phyloP scores from a whole-genome alignment of 2,113 vertebrate genomes.

The Otocyon megalotis region DNA sequence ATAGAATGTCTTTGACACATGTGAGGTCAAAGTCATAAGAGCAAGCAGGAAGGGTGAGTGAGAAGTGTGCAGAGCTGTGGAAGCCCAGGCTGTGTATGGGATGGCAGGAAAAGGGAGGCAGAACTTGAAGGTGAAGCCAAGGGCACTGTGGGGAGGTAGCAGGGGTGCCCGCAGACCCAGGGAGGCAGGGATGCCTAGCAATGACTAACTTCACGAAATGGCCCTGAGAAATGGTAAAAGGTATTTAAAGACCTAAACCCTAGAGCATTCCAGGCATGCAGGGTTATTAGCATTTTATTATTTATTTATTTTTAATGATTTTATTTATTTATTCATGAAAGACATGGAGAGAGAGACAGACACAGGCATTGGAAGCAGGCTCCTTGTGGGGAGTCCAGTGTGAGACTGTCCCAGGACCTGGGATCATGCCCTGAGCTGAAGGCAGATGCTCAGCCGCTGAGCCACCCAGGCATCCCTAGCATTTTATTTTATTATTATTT shows the following conservation, averaged over 20 bases:
- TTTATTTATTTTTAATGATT: no score
- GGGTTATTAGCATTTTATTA: neutral
- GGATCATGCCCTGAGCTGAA: no score
- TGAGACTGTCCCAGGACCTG: no score
- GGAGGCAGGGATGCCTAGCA: neutral
- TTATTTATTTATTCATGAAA: no score
- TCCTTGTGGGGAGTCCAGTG: no score
- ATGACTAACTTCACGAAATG: neutral
- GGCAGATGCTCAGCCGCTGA: no score
- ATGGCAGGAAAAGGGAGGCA: neutral
- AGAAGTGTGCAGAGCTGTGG: neutral
- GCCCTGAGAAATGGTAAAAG: neutral
- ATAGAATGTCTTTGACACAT: neutral
- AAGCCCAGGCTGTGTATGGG: neutral
- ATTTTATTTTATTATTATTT: no score
- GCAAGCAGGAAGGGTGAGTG: neutral
- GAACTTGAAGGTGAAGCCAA: neutral
- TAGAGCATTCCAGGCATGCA: neutral
- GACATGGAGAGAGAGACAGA: no score
- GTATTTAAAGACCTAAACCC: slow-evolving; percentile 21
- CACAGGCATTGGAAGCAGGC: no score
- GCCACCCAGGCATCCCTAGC: no score
- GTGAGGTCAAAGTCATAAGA: neutral
- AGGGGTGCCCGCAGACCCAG: no score
- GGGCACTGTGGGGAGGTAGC: neutral